Evolutionary conservation across 37 sponge, comb jelly and placozoan species (phyloP).

Genomic region (Agelas oroides): DNA sequence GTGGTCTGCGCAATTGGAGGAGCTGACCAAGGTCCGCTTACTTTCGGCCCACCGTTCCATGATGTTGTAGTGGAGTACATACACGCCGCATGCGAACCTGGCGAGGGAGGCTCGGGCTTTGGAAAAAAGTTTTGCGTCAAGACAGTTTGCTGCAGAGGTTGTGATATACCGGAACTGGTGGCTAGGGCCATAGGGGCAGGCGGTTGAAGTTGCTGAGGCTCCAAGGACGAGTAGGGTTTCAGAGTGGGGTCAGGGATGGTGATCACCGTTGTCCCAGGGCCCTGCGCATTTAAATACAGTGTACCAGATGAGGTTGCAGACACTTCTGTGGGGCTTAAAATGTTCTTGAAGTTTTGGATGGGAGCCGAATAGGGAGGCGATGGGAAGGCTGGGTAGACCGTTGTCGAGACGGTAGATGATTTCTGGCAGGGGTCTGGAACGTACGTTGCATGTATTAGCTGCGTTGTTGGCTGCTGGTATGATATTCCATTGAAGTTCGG

Average conservation of each 20-base stretch:
- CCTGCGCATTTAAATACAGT: not conserved
- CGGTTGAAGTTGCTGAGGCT: not conserved
- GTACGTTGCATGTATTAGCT: no score
- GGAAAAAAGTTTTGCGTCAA: not conserved
- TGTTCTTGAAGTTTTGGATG: slow-evolving; percentile 7
- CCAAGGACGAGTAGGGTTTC: not conserved
- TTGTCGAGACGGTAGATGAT: no score
- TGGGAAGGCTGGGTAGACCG: slow-evolving; percentile 9
- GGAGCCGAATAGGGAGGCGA: slow-evolving; percentile 65
- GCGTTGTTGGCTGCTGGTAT: no score
- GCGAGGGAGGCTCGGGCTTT: slow-evolving; percentile 47
- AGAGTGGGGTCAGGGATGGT: no score
- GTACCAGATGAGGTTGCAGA: slow-evolving; percentile 14
- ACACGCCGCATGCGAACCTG: slow-evolving; percentile 16
- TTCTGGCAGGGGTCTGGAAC: no score
- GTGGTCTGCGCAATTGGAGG: slow-evolving; percentile 27
- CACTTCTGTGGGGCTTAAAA: not conserved
- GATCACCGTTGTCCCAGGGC: not conserved
- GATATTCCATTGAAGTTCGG: no score
- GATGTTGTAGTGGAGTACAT: not conserved
- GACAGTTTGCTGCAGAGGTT: no score
- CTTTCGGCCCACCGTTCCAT: no score
- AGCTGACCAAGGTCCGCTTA: slow-evolving; percentile 46
- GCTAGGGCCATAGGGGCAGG: no score
- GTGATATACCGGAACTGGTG: no score